Evolutionary conservation across 2,888 invertebrate genomes (phyloP), one percentile per base, ranked within the genome.

Genomic region (Sphecodes monilicornis): DNA sequence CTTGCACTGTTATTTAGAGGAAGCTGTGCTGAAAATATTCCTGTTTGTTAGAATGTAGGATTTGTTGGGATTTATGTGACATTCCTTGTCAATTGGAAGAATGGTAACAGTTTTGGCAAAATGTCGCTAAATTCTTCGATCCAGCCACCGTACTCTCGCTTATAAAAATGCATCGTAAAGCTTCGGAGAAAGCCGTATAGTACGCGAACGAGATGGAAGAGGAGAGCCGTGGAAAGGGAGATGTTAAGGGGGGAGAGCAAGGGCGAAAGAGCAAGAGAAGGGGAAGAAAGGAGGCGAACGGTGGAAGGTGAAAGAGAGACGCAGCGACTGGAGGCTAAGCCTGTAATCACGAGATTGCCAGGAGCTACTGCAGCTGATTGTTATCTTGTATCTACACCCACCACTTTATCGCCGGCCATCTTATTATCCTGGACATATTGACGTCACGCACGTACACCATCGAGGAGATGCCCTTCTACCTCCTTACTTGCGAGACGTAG

Each of bases 301-400:
- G 57, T 74, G 72, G 50, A 36, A 43, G 68, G 80, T 22, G 57
- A 68, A 82, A 72, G 88, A 87, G 90, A 87, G 87, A 89, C 85
- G 75, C 77, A 78, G 88, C 80, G 89, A 90, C 86, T 91, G 90
- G 86, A 85, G 92, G 91, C 92, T 93, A 93, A 94, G 93, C 93
- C 94, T 94, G 93, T 94, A 94, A 94, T 94, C 93, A 94, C 91
- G 90, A 93, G 93, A 94, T 93, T 93, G 94, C 94, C 93, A 94
- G 94, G 91, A 94, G 94, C 94, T 93, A 94, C 94, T 92, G 94
- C 93, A 93, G 93, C 93, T 92, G 93, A 94, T 94, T 94, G 94
- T 94, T 94, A 94, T 94, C 94, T 94, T 92, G 93, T 94, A 94
- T 93, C 93, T 94, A 94, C 94, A 94, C 94, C 94, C 94, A 94